These are phyloP conservation scores for Neocrepidodera transversa DNA, from an alignment of 2,888 invertebrate species.

Conservation along the genomic window DNA sequence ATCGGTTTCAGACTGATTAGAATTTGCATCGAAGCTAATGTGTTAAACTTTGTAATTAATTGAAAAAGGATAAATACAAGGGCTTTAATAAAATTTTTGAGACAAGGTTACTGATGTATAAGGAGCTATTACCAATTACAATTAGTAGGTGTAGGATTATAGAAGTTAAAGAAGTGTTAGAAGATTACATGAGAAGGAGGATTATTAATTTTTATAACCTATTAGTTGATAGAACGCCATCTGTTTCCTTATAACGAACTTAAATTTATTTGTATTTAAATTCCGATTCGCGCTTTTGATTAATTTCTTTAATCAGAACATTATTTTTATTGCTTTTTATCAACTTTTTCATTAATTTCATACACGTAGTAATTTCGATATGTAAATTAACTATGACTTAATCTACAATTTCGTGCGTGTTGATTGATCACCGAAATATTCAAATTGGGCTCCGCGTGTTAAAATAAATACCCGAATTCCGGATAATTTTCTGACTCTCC, in stretches of 20 bases:
- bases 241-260: too few relatives aligned
- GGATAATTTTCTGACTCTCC: conserved; percentile 8
- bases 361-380: conserved; percentile 23
- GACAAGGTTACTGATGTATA: too few relatives aligned
- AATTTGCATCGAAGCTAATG: neutral
- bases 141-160: too few relatives aligned
- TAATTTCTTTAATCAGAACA: conserved; percentile 16
- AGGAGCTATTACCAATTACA: too few relatives aligned
- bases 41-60: neutral
- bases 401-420: conserved; percentile 26
- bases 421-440: conserved; percentile 28
- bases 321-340: conserved; percentile 5
- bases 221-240: too few relatives aligned
- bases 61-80: too few relatives aligned
- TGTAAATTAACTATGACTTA: conserved; percentile 29
- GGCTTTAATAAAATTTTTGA: too few relatives aligned
- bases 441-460: conserved; percentile 19
- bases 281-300: conserved; percentile 15
- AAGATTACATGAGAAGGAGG: too few relatives aligned
- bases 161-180: too few relatives aligned
- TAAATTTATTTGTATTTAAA: too few relatives aligned
- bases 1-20: neutral
- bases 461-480: conserved; percentile 29
- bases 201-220: too few relatives aligned
- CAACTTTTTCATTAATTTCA: conserved; percentile 9